Conservation (phyloP, 2,113 vertebrate genomes). For the Pollachius pollachius region DNA sequence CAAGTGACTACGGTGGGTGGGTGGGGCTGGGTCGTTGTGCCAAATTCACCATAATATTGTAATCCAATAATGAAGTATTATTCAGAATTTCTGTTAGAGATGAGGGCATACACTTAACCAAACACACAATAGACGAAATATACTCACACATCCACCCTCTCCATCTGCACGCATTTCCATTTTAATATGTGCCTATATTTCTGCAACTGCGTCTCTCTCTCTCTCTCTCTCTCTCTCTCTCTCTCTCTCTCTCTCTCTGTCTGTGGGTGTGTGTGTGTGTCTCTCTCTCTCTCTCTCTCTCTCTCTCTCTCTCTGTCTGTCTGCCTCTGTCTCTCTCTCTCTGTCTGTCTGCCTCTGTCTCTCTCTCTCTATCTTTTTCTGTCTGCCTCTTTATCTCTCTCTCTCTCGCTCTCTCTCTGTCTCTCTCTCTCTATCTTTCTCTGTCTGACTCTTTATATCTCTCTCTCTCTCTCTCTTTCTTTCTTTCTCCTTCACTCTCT, state of each 20-base stretch:
- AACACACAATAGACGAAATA: not conserved
- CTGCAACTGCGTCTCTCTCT: constrained; percentile 26
- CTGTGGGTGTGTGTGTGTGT: too few relatives aligned
- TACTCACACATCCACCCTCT: constrained; percentile 9
- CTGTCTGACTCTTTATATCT: too few relatives aligned
- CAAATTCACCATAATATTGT: not conserved
- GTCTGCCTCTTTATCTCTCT: too few relatives aligned
- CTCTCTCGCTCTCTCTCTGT: too few relatives aligned
- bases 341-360: too few relatives aligned
- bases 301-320: too few relatives aligned
- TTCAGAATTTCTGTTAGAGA: constrained; percentile 17
- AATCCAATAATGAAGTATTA: constrained; percentile 7
- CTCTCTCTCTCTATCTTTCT: too few relatives aligned
- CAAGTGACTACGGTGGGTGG: not conserved
- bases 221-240: constrained; percentile 30
- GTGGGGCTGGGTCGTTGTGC: not conserved
- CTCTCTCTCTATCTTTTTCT: too few relatives aligned
- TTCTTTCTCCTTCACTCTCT: constrained; percentile 29
- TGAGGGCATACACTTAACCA: constrained; percentile 9
- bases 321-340: too few relatives aligned
- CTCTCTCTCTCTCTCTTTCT: not conserved
- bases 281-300: too few relatives aligned
- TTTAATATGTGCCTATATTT: constrained; percentile 44
- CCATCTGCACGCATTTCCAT: constrained; percentile 41
- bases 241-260: too few relatives aligned